These are phyloP conservation scores for Papilio demoleus DNA, from an alignment of 2,888 invertebrate genomes.

Conservation along the genomic window DNA sequence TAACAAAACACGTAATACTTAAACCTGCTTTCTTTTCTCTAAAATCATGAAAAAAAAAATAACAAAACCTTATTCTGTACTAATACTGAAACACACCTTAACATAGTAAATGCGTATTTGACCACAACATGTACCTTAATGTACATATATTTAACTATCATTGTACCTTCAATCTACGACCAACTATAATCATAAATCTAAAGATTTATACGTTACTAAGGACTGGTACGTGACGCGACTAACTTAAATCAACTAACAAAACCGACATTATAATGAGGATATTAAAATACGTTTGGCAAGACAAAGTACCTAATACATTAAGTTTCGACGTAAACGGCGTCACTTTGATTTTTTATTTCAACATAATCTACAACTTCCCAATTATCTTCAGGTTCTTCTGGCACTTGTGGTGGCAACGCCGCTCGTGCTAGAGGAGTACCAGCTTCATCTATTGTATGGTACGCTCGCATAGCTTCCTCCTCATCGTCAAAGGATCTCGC, in stretches of 20 bases:
- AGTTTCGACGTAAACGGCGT: conserved; percentile 3
- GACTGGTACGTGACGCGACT: conserved; percentile 36
- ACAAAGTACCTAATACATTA: conserved; percentile 9
- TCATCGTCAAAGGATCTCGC: conserved; percentile 73
- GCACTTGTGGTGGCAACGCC: conserved; percentile 77
- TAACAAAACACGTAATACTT: not conserved
- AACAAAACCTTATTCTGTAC: conserved; percentile 29
- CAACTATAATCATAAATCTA: conserved; percentile 37
- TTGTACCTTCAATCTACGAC: conserved; percentile 26
- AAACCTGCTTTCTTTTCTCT: not conserved
- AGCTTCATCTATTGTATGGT: conserved; percentile 84
- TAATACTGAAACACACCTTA: conserved; percentile 39
- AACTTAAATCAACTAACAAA: conserved; percentile 10
- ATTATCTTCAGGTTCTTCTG: conserved; percentile 80
- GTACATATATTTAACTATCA: conserved; percentile 26
- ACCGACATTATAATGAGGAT: conserved; percentile 26
- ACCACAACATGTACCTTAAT: not conserved
- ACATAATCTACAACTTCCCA: conserved; percentile 89
- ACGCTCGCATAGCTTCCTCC: conserved; percentile 82
- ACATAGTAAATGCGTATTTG: conserved; percentile 38
- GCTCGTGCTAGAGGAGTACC: conserved; percentile 85
- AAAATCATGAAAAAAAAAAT: not conserved
- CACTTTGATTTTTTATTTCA: conserved; percentile 65
- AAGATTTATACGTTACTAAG: conserved; percentile 37
- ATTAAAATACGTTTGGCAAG: conserved; percentile 38